Evolutionary conservation across 2,113 vertebrate species (phyloP), one percentile per base, ranked within the genome.

Genomic region (Rhabdornis inornatus): DNA sequence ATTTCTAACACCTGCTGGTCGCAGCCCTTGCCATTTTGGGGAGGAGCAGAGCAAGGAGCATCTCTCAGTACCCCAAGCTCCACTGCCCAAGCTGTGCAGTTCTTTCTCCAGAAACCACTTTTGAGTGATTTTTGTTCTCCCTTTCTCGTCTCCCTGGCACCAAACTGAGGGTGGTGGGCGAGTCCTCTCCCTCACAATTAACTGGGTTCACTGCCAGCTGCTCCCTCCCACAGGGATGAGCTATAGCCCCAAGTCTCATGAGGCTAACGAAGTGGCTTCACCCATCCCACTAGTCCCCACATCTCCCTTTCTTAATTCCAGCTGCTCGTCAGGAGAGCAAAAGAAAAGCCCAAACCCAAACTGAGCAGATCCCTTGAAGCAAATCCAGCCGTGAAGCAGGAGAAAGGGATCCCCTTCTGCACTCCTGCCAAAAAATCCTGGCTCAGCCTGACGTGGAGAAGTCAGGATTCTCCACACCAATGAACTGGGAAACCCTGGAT

Each of bases 41-140:
- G 40, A 68, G 0, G 4, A 63, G 53, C 4, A 2, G 50, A 45
- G 42, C 22, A 24, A 14, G 37, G 49, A 71, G 21, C 15, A 3
- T 15, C 24, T 17, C 15, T 9, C 20, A 12, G 5, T 4, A 28
- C 1, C 11, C 3, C 7, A 44, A 70, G 4, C 25, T 31, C 28
- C 42, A 18, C 33, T 10, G 14, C 5, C 8, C 22, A 45, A 24
- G 30, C 7, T 16, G 6, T 0, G 0, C 2, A 0, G 9, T 68
- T 45, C 25, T 60, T 49, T 25, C 44, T 64, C 49, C 59, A 72
- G 20, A 40, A 5, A 20, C 35, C 31, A 24, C 17, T 56, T 69
- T 1, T 8, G 8, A 37, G 17, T 18, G 6, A 37, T 31, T 65
- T 33, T 5, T n/a, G 4, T 15, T 11, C n/a, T 33, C 23, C 7